Percentiles rank a stretch among this genome's conserved stretches.
Conservation (phyloP, 2,113 vertebrate species). For the Engraulis encrasicolus region DNA sequence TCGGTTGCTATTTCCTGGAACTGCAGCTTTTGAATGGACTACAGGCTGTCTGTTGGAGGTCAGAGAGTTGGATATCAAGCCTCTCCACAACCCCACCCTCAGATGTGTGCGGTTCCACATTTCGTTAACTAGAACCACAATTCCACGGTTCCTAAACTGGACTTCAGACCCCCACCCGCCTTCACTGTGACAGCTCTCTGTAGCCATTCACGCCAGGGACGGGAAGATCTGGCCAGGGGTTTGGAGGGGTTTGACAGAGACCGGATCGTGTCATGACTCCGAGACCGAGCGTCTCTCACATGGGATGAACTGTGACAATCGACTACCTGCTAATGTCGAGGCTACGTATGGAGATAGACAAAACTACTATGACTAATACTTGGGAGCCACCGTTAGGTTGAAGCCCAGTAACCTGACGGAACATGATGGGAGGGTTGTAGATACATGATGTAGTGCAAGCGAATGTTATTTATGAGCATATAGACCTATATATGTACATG, state of each 20-base stretch:
- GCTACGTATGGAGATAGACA: background rate
- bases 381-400: background rate
- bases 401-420: background rate
- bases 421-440: background rate
- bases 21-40: background rate
- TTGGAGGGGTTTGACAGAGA: background rate
- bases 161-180: background rate
- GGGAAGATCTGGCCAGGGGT: too few species aligned
- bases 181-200: too few species aligned
- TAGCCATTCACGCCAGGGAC: background rate
- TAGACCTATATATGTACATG: background rate
- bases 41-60: background rate
- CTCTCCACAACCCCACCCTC: too few species aligned
- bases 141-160: background rate
- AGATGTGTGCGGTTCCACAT: background rate
- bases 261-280: background rate
- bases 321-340: background rate
- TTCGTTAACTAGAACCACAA: too few species aligned
- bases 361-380: background rate
- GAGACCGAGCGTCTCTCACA: background rate
- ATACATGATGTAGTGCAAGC: slow-evolving; percentile 51
- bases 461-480: slow-evolving; percentile 64
- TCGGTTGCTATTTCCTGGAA: background rate
- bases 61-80: too few species aligned
- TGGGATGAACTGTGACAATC: slow-evolving; percentile 43